Evolutionary conservation across 2,797 vertebrate species (phyloP).

Genomic region (Rousettus madagascariensis): DNA sequence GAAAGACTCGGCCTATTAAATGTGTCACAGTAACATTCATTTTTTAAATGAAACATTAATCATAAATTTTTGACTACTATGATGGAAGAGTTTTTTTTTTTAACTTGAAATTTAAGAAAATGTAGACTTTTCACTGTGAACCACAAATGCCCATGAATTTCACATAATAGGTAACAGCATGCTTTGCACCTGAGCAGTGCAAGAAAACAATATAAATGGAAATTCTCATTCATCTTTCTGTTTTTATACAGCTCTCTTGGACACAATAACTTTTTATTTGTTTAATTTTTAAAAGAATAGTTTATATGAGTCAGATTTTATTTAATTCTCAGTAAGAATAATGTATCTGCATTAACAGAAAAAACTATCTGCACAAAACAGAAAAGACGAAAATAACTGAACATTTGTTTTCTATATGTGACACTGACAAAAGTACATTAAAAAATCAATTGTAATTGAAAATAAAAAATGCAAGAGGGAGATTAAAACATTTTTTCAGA

Average conservation of each 20-base stretch:
- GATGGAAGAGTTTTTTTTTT: background rate
- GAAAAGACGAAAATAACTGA: background rate
- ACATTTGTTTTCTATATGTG: background rate
- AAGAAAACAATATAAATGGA: background rate
- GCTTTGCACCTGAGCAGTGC: background rate
- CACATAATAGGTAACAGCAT: background rate
- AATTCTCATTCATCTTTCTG: background rate
- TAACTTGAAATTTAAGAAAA: slow-evolving; percentile 3
- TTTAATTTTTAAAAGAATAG: slow-evolving; percentile 28
- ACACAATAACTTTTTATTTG: slow-evolving; percentile 46
- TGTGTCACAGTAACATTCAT: background rate
- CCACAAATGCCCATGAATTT: background rate
- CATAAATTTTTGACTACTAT: background rate
- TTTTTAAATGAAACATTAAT: slow-evolving; percentile 28
- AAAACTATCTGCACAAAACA: background rate
- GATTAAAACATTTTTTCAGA: background rate
- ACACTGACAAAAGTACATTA: background rate
- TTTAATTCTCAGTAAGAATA: slow-evolving; percentile 20
- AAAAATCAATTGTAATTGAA: background rate
- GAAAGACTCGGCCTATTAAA: background rate
- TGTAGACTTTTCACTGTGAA: background rate
- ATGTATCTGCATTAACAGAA: background rate
- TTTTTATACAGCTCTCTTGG: background rate
- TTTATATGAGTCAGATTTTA: background rate
- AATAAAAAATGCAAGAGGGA: background rate